Base-by-base conservation (phyloP, 2,888 invertebrate genomes). In the Synanthedon tipuliformis region DNA sequence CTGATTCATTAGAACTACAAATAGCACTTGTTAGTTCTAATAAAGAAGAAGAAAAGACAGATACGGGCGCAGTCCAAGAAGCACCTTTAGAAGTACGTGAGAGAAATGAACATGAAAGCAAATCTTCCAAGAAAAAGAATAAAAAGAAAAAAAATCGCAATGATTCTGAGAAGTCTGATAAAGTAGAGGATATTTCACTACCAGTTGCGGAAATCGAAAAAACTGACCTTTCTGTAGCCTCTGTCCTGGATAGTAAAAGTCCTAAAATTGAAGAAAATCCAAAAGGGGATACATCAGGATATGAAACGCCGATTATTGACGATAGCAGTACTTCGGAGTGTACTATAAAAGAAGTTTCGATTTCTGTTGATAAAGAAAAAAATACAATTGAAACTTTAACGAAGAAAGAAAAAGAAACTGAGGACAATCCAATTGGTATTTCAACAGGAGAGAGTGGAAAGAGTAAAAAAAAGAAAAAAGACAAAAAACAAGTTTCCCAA, bases 81-180 rank as follows among this genome's bases (percentile, higher is more conserved):
- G 52, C n/a, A 4, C 50, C 23, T 49, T 50, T 13, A 51, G 49
- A 50, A 59, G 64, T 13, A 49, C 52, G 40, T 18, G 51, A 55
- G 7, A 53, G 52, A 16, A 12, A 41, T n/a, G 70, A 73, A 51
- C 63, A 59, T 55, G 78, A 81, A 53, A 50, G 16, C 2, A 78
- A 68, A 53, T 23, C 57, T 7, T 45, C 64, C 0, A 77, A 84
- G 63, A 85, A 84, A 59, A 83, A 79, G 55, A 84, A 85, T 55
- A 84, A 83, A 57, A 84, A 84, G 56, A 82, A 80, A 57, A 61
- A 65, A 55, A 63, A 65, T 4, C 69, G 72, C 1, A 69, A 60
- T 59, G 85, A 84, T 59, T 81, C 80, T 7, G 83, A 84, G 57
- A 76, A 61, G 57, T 78, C 79, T 12, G 83, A 81, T 5, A 76